Evolutionary conservation across 1,140 invertebrate genomes (phyloP).

Genomic region (Belonocnema kinseyi): DNA sequence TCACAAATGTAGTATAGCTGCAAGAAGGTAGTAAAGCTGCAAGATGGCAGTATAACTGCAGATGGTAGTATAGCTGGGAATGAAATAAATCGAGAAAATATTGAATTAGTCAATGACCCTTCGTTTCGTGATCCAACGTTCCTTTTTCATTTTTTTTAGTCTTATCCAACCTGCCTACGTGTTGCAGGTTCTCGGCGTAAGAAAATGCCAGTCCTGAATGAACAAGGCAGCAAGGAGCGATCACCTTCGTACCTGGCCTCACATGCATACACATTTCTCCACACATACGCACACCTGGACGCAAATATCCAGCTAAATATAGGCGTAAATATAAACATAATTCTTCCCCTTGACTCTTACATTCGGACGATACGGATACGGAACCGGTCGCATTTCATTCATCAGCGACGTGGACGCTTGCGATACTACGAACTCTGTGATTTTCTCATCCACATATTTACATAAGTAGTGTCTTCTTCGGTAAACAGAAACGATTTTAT

Average conservation of each 20-base stretch:
- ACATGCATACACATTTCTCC: constrained; percentile 24
- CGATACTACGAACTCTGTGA: constrained; percentile 19
- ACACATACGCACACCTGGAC: background rate
- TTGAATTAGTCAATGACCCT: background rate
- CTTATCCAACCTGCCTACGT: constrained; percentile 12
- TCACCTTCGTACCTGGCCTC: constrained; percentile 35
- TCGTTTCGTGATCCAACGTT: constrained; percentile 8
- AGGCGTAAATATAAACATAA: background rate
- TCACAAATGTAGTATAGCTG: no score
- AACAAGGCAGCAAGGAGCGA: constrained; percentile 28
- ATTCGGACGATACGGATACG: constrained; percentile 18
- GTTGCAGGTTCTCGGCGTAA: constrained; percentile 22
- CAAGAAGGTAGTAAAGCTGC: no score
- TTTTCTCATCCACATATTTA: background rate
- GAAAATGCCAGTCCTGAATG: constrained; percentile 22
- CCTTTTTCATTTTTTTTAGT: constrained; percentile 16
- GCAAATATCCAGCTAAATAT: background rate
- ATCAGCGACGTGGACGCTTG: constrained; percentile 42
- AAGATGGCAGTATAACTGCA: no score
- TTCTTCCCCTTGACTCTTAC: background rate
- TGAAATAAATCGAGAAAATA: background rate
- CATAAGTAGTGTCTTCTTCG: background rate
- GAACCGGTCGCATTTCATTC: constrained; percentile 57
- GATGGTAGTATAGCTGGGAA: no score
- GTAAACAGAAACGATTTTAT: background rate